A percentile compares a stretch with the other conserved stretches of the same genome.
Conservation (phyloP, 2,888 invertebrate species). For the Coenonympha arcania region DNA sequence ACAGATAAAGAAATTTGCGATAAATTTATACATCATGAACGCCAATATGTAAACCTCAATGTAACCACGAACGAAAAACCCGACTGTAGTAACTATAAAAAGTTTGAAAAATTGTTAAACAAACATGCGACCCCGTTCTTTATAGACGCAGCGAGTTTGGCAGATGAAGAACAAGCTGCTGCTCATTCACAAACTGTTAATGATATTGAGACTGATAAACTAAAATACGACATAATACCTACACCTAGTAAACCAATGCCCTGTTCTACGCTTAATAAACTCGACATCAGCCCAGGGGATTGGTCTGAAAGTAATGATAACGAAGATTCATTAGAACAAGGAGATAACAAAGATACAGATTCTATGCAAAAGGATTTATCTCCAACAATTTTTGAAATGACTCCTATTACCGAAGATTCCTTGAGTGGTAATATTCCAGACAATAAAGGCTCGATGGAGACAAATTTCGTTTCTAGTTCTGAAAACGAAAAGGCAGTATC, state of each 20-base stretch:
- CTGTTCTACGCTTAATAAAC: conserved; percentile 42
- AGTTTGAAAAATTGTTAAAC: conserved; percentile 37
- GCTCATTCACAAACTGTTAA: conserved; percentile 27
- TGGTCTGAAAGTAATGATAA: conserved; percentile 58
- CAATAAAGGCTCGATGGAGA: conserved; percentile 11
- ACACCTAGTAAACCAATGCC: conserved; percentile 47
- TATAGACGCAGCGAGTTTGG: conserved; percentile 83
- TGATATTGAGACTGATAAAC: background rate
- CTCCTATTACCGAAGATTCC: conserved; percentile 52
- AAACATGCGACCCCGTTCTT: conserved; percentile 74
- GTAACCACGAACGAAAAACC: background rate
- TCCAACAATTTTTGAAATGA: conserved; percentile 59
- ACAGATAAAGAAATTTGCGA: conserved; percentile 59
- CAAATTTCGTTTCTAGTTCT: background rate
- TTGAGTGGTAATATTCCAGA: conserved; percentile 42
- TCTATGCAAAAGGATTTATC: conserved; percentile 54
- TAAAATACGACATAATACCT: conserved; percentile 32
- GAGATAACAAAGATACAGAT: conserved; percentile 48
- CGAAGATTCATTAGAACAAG: conserved; percentile 60
- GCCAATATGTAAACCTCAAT: conserved; percentile 33
- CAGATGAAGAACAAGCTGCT: conserved; percentile 77
- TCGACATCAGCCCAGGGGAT: conserved; percentile 49
- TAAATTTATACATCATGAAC: conserved; percentile 57
- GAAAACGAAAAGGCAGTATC: conserved; percentile 14
- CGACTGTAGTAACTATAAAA: conserved; percentile 2